Evolutionary conservation across 2,797 vertebrate species (phyloP).

Genomic region (Remorina albescens): DNA sequence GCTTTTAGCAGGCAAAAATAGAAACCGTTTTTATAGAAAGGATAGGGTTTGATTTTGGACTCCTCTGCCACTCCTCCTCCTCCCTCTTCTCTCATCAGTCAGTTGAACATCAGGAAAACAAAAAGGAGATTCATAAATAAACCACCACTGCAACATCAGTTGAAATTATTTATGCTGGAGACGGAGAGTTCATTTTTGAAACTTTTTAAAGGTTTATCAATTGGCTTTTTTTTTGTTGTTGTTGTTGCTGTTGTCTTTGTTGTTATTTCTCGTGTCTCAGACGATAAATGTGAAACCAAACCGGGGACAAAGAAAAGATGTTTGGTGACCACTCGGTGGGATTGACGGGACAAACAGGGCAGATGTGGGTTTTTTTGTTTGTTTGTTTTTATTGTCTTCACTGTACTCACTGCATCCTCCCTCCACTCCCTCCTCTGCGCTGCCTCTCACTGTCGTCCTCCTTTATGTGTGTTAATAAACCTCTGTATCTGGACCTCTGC

Average conservation of each 20-base stretch:
- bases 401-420: constrained; percentile 50
- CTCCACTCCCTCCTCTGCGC: background rate
- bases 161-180: constrained; percentile 10
- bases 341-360: constrained; percentile 45
- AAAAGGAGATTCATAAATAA: constrained; percentile 12
- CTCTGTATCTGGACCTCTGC: constrained; percentile 74
- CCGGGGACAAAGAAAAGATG: background rate
- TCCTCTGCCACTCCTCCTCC: background rate
- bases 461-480: constrained; percentile 82
- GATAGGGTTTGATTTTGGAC: constrained; percentile 32
- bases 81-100: constrained; percentile 34
- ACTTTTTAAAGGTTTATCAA: constrained; percentile 20
- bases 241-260: no score
- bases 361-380: constrained; percentile 37
- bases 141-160: background rate
- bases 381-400: constrained; percentile 45
- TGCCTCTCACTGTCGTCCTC: constrained; percentile 22
- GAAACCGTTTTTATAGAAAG: constrained; percentile 43
- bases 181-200: constrained; percentile 3
- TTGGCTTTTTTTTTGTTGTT: no score
- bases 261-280: constrained; percentile 18
- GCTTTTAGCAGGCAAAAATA: constrained; percentile 68
- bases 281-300: constrained; percentile 24
- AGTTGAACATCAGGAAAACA: constrained; percentile 21
- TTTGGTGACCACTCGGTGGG: constrained; percentile 20